Base-by-base conservation (phyloP, 2,797 vertebrate genomes). In the Eurystomus glaucurus region DNA sequence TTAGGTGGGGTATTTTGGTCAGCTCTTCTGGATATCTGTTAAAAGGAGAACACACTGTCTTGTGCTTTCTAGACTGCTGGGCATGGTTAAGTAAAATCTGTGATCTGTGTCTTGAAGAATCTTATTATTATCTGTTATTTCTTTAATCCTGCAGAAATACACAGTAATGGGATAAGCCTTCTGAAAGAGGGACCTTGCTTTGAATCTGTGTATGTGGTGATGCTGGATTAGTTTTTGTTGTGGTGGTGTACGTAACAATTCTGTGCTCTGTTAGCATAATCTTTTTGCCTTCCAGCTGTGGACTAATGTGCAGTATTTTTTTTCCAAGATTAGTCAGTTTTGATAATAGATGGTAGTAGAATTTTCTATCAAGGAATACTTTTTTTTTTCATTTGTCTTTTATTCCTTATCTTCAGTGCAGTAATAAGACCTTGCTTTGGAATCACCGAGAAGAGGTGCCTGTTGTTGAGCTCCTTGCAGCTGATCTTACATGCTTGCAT, bases 401-500 rank as follows among this genome's bases (percentile, higher is more conserved):
- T 10, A 14, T 39, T 76, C 6, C 14, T 14, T 55, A 8, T 6
- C 2, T 81, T 69, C 37, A 26, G 4, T 69, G 43, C 23, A 51
- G 23, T 81, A 61, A 35, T 2, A 28, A 54, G 51, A 37, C 66
- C 6, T 61, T 92, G 50, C 50, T 65, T 78, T 14, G 14, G 41
- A 45, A 13, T 81, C 2, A 2, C 6, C 8, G 16, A 6, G 19
- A 74, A 57, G 22, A 14, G 50, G 11, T 70, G 8, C 46, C 21
- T 87, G 45, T 15, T 57, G 37, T 33, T 81, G 46, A 50, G 4
- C 26, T 89, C 18, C 10, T 9, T 84, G 58, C 29, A 33, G 61
- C 25, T 75, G 46, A 26, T 48, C 4, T 37, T 62, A 3, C 0
- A 0, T 41, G 58, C 54, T 81, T 65, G 17, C 4, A 1, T 43